Conservation (phyloP, 2,113 vertebrate species). For the Gymnobelideus leadbeateri region DNA sequence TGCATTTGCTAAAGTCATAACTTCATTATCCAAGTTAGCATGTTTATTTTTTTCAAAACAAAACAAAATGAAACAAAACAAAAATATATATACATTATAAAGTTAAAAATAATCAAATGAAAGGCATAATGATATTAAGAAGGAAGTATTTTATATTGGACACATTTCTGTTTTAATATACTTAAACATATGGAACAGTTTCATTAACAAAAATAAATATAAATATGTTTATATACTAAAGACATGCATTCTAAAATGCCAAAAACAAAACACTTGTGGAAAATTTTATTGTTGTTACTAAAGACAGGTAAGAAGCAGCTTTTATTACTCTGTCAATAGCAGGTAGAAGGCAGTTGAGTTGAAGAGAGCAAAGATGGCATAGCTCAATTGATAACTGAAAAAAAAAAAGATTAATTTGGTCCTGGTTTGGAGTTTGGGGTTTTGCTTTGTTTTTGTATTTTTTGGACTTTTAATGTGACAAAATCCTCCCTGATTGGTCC, state of each 20-base stretch:
- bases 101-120: neutral
- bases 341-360: neutral
- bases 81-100: neutral
- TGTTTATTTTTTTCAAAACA: neutral
- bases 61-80: too few species aligned
- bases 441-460: too few species aligned
- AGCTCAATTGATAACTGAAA: neutral
- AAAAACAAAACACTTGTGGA: neutral
- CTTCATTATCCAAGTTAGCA: neutral
- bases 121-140: neutral
- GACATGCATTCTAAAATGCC: neutral
- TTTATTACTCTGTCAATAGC: neutral
- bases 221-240: neutral
- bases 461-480: neutral
- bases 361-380: neutral
- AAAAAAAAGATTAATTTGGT: neutral
- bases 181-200: neutral
- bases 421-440: too few species aligned
- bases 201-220: neutral
- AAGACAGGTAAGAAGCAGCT: neutral
- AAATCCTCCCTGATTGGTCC: too few species aligned
- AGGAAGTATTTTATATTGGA: neutral
- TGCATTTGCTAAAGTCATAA: neutral
- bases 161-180: neutral
- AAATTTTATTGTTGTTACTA: neutral